phyloP scores from a whole-genome alignment of 2,797 vertebrate species.

The Tapera naevia region DNA sequence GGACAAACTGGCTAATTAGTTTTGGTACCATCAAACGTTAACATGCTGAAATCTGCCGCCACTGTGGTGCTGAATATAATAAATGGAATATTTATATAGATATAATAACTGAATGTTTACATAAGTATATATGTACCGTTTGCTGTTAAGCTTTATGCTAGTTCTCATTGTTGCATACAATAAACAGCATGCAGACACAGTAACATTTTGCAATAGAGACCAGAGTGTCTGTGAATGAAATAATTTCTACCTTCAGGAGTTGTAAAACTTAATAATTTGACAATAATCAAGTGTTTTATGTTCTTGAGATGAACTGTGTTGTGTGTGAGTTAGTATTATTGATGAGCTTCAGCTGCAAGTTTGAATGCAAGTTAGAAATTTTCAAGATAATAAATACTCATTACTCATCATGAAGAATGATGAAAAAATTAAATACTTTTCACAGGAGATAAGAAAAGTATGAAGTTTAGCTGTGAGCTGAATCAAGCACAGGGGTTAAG shows the following conservation, averaged over 20 bases:
- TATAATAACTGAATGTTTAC: neutral
- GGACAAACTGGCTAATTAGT: neutral
- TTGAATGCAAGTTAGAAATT: conserved; percentile 29
- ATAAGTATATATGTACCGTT: neutral
- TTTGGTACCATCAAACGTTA: neutral
- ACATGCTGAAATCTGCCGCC: neutral
- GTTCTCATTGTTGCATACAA: neutral
- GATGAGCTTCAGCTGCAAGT: neutral
- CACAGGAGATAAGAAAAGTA: neutral
- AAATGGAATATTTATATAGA: too few species aligned
- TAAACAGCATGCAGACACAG: neutral
- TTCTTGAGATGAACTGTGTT: conserved; percentile 36
- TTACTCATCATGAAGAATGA: conserved; percentile 11
- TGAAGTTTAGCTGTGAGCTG: neutral
- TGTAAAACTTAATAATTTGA: conserved; percentile 9
- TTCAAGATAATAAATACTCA: neutral
- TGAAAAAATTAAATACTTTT: conserved; percentile 1
- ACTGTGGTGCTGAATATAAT: neutral
- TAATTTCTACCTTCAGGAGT: neutral
- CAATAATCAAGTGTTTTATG: conserved; percentile 27
- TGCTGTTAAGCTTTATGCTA: neutral
- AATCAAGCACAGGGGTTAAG: neutral
- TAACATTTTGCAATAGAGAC: neutral
- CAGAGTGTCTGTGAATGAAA: neutral
- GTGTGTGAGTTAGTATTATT: conserved; percentile 29